These are phyloP conservation scores for Trissonchulus latispiculum DNA, from an alignment of 2,888 invertebrate genomes.

Conservation along the genomic window DNA sequence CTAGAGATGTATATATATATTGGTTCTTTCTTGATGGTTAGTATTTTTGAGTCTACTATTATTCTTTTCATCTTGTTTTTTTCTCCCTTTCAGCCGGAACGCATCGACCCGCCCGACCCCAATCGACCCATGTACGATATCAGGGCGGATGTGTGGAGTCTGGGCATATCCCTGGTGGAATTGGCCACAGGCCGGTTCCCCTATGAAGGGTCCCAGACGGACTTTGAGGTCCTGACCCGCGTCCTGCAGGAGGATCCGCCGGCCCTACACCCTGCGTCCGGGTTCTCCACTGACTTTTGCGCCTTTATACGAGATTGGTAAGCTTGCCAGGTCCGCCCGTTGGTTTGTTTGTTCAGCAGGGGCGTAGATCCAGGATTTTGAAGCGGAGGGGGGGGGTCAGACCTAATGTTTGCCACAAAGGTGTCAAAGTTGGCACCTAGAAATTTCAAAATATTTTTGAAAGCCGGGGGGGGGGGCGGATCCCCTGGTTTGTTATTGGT, in stretches of 20 bases:
- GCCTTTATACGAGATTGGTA: slow-evolving; percentile 34
- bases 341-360: background rate
- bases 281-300: slow-evolving; percentile 34
- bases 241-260: slow-evolving; percentile 60
- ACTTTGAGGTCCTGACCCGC: slow-evolving; percentile 89
- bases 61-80: too few species aligned
- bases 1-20: too few species aligned
- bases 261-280: slow-evolving; percentile 26
- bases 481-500: too few species aligned
- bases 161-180: slow-evolving; percentile 71
- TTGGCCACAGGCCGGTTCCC: slow-evolving; percentile 92
- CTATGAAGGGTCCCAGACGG: slow-evolving; percentile 82
- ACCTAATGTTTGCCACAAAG: too few species aligned
- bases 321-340: background rate
- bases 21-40: too few species aligned
- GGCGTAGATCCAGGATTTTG: too few species aligned
- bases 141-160: slow-evolving; percentile 96
- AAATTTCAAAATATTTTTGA: too few species aligned
- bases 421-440: too few species aligned
- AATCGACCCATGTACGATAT: slow-evolving; percentile 92
- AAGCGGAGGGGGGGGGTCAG: too few species aligned
- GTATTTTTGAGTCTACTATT: too few species aligned
- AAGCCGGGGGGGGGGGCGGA: too few species aligned
- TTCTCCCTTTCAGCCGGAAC: slow-evolving; percentile 83
- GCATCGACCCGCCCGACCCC: slow-evolving; percentile 87